Base-by-base conservation (phyloP, 1,140 invertebrate species). In the Tribolium castaneum region DNA sequence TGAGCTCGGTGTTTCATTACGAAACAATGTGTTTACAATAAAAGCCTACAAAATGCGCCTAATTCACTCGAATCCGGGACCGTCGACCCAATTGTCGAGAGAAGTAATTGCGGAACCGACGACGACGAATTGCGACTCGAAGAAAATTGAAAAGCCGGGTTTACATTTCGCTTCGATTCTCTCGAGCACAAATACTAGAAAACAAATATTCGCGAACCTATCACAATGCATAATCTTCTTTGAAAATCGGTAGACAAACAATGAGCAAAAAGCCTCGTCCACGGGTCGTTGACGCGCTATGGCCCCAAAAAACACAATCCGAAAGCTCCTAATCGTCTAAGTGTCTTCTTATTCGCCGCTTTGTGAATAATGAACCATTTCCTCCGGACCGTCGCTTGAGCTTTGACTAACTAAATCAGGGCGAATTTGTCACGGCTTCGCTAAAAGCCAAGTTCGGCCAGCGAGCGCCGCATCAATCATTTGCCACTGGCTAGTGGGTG, bases 331-430 rank as follows among this genome's bases (percentile, higher is more conserved):
- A 59, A 75, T 75, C 73, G 54, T 22, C 12, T 45, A 62, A 75
- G 75, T 76, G 75, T 66, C 35, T 30, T 30, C 25, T 76, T 70
- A 76, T 76, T 76, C 52, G 59, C 75, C 39, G 54, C 54, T 76
- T 76, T 66, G 19, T 76, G 56, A 66, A 76, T 76, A 76, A 76
- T 76, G 75, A 76, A 76, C 35, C 75, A 34, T 76, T 76, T 76
- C 75, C 75, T 70, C 50, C 34, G 30, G 75, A 22, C 75, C 56
- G 66, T 76, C 66, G 49, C 56, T 76, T 59, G 66, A 51, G 75
- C 56, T 76, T 49, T 66, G 54, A 50, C 70, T 66, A 50, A 66
- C 22, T 50, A 76, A 76, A 76, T 76, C 54, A 66, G 39, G 54
- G 25, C 59, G 35, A 50, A 76, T 50, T 50, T 34, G 54, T 66